Evolutionary conservation across 2,888 invertebrate species (phyloP), one percentile per base, ranked within the genome.

Genomic region (Sinelater perroti): DNA sequence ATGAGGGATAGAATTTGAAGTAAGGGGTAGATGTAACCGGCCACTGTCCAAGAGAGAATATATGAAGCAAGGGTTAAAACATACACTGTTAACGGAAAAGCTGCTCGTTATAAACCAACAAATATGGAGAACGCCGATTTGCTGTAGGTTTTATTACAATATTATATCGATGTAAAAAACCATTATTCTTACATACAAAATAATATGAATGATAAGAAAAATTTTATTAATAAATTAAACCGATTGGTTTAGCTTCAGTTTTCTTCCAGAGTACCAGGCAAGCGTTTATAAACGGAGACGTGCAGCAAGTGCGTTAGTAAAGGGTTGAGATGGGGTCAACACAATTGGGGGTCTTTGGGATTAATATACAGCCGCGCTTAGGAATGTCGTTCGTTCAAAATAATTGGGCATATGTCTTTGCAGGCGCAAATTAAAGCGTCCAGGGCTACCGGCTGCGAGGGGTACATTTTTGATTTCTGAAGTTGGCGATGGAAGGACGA

Each of bases 41-140:
- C 75, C 76, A 76, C 72, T 76, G 76, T 76, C 76, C 76, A 69
- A 70, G 76, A 75, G 75, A 73, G 75, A 75, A 76, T 77, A 75
- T 74, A 75, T 75, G 75, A 76, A 73, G 74, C 73, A 72, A 76
- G 74, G 75, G 77, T 75, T 74, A 69, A 72, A 73, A 73, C 71
- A 69, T 72, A 75, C 67, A 68, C 71, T 69, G 72, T 70, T 70
- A 70, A 64, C 65, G 68, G 67, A 65, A 72, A 69, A 68, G 70
- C 67, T 63, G 65, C 70, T 71, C 69, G 71, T 72, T 74, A 73
- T 36, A 33, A 33, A 24, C 26, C 38, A 47, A n/a, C n/a, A n/a
- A 52, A 20, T 57, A 47, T 36, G 46, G 38, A 57, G 46, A 10
- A 38, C 28, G 16, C 20, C 17, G 31, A 52, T 28, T 46, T 18